phyloP scores from a whole-genome alignment of 1,140 invertebrate genomes.

The Papilio xuthus region DNA sequence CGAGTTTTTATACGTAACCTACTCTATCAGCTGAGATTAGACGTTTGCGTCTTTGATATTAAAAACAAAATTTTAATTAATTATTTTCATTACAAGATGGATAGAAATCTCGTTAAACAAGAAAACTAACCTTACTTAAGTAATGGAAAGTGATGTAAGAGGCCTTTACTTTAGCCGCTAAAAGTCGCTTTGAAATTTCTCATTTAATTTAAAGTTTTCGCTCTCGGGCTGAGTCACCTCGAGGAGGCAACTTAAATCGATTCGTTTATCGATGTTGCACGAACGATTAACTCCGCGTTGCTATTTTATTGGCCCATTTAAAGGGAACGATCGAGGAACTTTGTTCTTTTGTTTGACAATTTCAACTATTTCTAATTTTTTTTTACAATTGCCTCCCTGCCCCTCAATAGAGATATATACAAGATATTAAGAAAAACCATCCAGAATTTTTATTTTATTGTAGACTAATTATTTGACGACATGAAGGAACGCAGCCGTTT shows the following conservation, averaged over 20 bases:
- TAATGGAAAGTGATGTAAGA: constrained; percentile 20
- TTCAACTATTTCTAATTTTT: constrained; percentile 21
- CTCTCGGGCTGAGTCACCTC: constrained; percentile 60
- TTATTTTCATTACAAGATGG: not conserved
- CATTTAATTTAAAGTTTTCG: constrained; percentile 67
- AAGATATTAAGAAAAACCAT: not conserved
- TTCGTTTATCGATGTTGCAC: constrained; percentile 77
- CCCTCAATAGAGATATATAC: not conserved
- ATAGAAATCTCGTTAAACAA: not conserved
- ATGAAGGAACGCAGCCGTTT: no score
- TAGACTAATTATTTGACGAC: no score
- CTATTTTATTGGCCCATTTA: constrained; percentile 68
- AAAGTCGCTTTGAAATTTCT: constrained; percentile 46
- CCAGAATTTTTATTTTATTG: no score
- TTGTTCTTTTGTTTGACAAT: constrained; percentile 6
- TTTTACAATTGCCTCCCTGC: not conserved
- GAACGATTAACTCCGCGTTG: constrained; percentile 72
- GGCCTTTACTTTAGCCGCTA: constrained; percentile 28
- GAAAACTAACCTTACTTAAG: constrained; percentile 13
- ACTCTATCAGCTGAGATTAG: no score
- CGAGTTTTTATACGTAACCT: no score
- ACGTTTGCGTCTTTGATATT: no score
- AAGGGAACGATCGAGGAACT: constrained; percentile 9
- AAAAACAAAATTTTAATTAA: not conserved
- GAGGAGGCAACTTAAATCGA: constrained; percentile 75